phyloP scores from a whole-genome alignment of 2,797 vertebrate genomes.

The Rhabdomys pumilio region DNA sequence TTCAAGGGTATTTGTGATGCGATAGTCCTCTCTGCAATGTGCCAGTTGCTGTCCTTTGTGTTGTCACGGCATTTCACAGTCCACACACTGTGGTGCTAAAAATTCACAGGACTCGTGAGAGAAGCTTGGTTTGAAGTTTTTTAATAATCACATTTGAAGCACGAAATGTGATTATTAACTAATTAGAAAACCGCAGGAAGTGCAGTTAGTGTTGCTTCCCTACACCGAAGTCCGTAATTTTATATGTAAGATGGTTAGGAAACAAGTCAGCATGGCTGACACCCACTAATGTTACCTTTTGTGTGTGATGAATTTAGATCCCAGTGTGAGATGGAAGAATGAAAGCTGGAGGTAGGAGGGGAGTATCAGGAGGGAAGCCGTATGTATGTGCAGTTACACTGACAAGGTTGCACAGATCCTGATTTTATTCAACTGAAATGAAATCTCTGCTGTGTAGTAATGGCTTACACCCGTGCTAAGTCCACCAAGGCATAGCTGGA shows the following conservation, averaged over 20 bases:
- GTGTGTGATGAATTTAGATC: not conserved
- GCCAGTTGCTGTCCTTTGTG: slow-evolving; percentile 68
- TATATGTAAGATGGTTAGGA: not conserved
- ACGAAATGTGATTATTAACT: slow-evolving; percentile 25
- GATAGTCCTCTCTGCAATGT: slow-evolving; percentile 39
- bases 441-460: slow-evolving; percentile 16
- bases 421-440: slow-evolving; percentile 51
- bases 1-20: not conserved
- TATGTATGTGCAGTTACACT: not conserved
- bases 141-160: not conserved
- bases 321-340: not conserved
- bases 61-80: slow-evolving; percentile 35
- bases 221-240: not conserved
- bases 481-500: slow-evolving; percentile 60
- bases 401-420: slow-evolving; percentile 20
- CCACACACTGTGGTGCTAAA: not conserved
- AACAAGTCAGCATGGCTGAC: not conserved
- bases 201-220: not conserved
- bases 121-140: not conserved
- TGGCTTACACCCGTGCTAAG: slow-evolving; percentile 56
- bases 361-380: not conserved
- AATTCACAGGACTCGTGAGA: not conserved
- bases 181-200: slow-evolving; percentile 26
- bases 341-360: not conserved
- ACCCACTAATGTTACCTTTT: not conserved